Evolutionary conservation across 1,140 invertebrate genomes (phyloP), one percentile per base, ranked within the genome.

Genomic region (Drosophila bifasciata): DNA sequence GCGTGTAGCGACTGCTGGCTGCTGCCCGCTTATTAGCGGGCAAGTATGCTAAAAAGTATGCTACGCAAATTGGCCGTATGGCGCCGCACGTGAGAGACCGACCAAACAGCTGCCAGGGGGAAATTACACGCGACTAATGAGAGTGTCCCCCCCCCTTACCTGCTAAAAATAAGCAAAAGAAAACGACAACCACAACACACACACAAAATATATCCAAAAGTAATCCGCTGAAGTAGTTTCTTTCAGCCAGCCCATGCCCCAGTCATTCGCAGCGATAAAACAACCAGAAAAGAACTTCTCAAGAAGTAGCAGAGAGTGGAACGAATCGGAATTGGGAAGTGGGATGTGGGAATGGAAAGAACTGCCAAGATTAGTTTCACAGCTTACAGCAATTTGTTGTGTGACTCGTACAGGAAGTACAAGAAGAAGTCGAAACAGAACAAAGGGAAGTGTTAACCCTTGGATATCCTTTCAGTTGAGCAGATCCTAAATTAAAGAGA

Each of bases 331-430:
- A 19, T 17, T 1, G 16, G 7, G 7, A 5, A 21, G 13, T 23
- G 5, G 16, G 15, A 11, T n/a, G 25, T 32, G 21, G 16, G 19
- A 21, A 15, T 17, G 1, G 16, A 44, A 48, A 50, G 76, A 80
- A 79, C 64, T 79, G 70, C 64, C 60, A 66, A 80, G 81, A 86
- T 86, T 88, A 88, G 81, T 88, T 86, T 86, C 83, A 81, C 81
- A 75, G 77, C 81, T 86, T 86, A 86, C 83, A 78, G 83, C 81
- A 88, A 86, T 86, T 86, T 86, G 81, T 86, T 88, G 81, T 88
- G 81, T 50, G 64, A 86, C 61, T 75, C 80, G 56, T 66, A 69
- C 55, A 61, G 68, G 59, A 25, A 59, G 21, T 53, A 71, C 51
- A 60, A 71, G 13, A 57, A 19, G 39, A 45, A 72, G 56, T 23